These are phyloP conservation scores for Drosophila varians DNA, from an alignment of 1,140 invertebrate genomes.

Conservation along the genomic window DNA sequence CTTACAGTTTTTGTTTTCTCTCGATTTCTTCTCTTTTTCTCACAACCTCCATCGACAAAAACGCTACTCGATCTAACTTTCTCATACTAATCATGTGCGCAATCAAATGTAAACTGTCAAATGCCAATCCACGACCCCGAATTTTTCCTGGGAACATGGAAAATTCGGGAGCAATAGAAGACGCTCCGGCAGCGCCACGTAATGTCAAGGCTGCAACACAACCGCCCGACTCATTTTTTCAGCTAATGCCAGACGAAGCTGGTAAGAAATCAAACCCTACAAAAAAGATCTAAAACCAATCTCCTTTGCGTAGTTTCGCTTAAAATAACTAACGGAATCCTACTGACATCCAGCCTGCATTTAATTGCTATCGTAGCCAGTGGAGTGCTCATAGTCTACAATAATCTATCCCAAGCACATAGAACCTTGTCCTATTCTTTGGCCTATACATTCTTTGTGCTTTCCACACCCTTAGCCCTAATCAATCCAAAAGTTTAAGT, in stretches of 20 bases:
- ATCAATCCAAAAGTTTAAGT: background rate
- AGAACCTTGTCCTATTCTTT: background rate
- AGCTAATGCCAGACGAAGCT: conserved; percentile 86
- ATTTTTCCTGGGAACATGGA: conserved; percentile 57
- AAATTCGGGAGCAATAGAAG: conserved; percentile 83
- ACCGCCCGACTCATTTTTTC: conserved; percentile 85
- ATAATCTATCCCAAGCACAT: background rate
- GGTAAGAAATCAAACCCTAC: conserved; percentile 84
- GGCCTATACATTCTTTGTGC: background rate
- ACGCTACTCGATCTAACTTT: conserved; percentile 68
- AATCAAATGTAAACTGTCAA: conserved; percentile 49
- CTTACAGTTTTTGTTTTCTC: conserved; percentile 79
- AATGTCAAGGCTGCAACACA: conserved; percentile 84
- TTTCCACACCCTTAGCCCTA: background rate
- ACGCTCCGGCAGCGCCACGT: conserved; percentile 83
- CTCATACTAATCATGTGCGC: conserved; percentile 73
- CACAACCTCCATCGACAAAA: conserved; percentile 55
- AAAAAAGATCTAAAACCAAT: conserved; percentile 6
- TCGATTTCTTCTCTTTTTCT: conserved; percentile 81
- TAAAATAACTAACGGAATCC: conserved; percentile 10
- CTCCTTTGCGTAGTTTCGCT: conserved; percentile 41
- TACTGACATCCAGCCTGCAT: background rate
- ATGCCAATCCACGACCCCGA: conserved; percentile 45
- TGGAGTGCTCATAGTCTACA: conserved; percentile 4
- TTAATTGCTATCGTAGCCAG: conserved; percentile 5